A percentile compares a stretch with the other conserved stretches of the same genome.
Evolutionary conservation across 2,797 vertebrate species (phyloP).

Genomic region (Phoeniculus purpureus): DNA sequence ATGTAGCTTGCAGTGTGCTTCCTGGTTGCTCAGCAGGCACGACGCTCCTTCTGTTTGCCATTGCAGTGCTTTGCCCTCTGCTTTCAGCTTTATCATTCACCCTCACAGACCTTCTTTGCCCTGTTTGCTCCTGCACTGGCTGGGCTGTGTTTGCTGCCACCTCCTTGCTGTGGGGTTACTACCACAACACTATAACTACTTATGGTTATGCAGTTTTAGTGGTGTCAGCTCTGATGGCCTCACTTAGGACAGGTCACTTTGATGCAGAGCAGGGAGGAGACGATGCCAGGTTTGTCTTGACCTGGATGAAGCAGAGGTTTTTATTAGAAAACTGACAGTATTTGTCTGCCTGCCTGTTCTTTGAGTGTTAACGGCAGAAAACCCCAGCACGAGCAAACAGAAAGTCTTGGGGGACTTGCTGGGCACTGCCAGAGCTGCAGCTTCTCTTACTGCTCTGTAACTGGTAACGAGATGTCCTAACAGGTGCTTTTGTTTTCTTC

Average conservation of each 20-base stretch:
- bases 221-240: background rate
- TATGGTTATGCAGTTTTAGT: too few relatives aligned
- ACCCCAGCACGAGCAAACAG: background rate
- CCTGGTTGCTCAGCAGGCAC: background rate
- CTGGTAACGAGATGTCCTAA: background rate
- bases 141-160: too few relatives aligned
- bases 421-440: background rate
- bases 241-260: background rate
- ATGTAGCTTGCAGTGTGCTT: background rate
- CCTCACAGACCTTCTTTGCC: too few relatives aligned
- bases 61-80: background rate
- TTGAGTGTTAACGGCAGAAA: background rate
- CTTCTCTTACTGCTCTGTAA: background rate
- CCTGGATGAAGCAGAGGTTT: background rate
- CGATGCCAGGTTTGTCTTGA: background rate
- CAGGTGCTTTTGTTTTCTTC: conserved; percentile 3
- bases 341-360: background rate
- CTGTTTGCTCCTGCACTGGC: too few relatives aligned
- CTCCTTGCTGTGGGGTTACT: too few relatives aligned
- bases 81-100: too few relatives aligned
- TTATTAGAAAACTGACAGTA: background rate
- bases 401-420: background rate
- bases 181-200: too few relatives aligned
- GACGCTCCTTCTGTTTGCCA: background rate
- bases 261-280: background rate